Conservation (phyloP, 2,113 vertebrate genomes). For the Spizaetus ornatus region DNA sequence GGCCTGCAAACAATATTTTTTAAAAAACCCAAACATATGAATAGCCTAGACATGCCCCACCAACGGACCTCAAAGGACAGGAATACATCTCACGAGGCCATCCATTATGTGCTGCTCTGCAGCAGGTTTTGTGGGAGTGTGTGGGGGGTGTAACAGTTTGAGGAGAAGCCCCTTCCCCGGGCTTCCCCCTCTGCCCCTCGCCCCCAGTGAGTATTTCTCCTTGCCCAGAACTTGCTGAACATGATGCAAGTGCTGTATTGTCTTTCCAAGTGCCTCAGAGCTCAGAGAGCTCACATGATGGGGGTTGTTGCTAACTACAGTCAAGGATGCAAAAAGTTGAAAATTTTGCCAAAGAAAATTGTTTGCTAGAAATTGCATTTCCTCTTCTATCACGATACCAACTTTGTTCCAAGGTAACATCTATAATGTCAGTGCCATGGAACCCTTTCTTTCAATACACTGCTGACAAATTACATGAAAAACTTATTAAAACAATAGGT, state of each 20-base stretch:
- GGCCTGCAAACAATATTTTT: not conserved
- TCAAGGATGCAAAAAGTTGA: not conserved
- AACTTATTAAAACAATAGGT: not conserved
- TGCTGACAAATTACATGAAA: not conserved
- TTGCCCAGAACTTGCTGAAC: not conserved
- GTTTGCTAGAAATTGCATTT: not conserved
- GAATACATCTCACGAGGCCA: no score
- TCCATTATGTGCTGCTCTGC: not conserved
- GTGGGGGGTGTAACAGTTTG: accelerated
- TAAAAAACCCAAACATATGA: not conserved
- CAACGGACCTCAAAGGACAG: not conserved
- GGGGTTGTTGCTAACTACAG: not conserved
- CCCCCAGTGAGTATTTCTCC: not conserved
- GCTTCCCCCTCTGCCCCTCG: not conserved
- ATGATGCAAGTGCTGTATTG: accelerated
- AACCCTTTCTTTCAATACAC: not conserved
- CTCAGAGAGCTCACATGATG: not conserved
- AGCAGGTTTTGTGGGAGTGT: not conserved
- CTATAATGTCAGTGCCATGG: not conserved
- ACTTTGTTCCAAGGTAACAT: not conserved
- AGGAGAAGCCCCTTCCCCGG: not conserved
- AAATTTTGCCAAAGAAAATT: no score
- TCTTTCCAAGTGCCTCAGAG: not conserved
- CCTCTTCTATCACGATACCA: no score
- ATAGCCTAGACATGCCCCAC: not conserved